Conservation (phyloP, 1,140 invertebrate genomes). For the Trialeurodes vaporariorum region DNA sequence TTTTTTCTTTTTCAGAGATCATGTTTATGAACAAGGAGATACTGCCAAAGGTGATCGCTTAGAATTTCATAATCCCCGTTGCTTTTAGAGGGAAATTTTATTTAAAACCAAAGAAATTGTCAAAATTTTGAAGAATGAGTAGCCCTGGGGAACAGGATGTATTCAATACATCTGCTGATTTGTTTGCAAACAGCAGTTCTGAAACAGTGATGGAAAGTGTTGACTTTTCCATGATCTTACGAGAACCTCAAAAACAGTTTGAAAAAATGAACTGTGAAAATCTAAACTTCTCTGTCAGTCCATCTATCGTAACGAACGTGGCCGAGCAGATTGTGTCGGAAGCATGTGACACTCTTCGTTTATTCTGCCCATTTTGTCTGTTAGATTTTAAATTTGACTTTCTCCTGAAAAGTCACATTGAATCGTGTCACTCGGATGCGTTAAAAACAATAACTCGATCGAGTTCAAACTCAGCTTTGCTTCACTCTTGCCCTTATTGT, state of each 20-base stretch:
- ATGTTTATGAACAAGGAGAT: too few relatives aligned
- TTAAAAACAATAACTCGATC: slow-evolving; percentile 19
- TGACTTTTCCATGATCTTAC: not conserved
- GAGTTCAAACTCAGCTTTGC: slow-evolving; percentile 15
- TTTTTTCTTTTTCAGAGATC: too few relatives aligned
- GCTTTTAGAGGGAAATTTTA: too few relatives aligned
- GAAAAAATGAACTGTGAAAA: not conserved
- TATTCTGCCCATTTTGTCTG: slow-evolving; percentile 28
- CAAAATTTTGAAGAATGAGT: not conserved
- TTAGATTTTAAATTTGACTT: slow-evolving; percentile 25
- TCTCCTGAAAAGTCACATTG: slow-evolving; percentile 27
- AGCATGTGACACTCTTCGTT: slow-evolving; percentile 16
- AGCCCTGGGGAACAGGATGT: not conserved
- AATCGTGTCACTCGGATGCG: slow-evolving; percentile 20
- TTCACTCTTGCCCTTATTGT: slow-evolving; percentile 25
- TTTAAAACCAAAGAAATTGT: too few relatives aligned
- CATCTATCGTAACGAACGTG: slow-evolving; percentile 16
- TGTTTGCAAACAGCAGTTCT: slow-evolving; percentile 12
- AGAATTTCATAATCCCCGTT: too few relatives aligned
- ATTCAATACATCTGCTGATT: slow-evolving; percentile 13
- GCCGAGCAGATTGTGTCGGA: slow-evolving; percentile 22
- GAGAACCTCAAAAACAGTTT: not conserved
- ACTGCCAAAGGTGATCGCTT: too few relatives aligned
- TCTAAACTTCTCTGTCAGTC: not conserved
- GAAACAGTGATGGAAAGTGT: slow-evolving; percentile 7